A percentile compares a stretch with the other conserved stretches of the same genome.
Evolutionary conservation across 2,888 invertebrate species (phyloP).

Genomic region (Ormyrus thymus): DNA sequence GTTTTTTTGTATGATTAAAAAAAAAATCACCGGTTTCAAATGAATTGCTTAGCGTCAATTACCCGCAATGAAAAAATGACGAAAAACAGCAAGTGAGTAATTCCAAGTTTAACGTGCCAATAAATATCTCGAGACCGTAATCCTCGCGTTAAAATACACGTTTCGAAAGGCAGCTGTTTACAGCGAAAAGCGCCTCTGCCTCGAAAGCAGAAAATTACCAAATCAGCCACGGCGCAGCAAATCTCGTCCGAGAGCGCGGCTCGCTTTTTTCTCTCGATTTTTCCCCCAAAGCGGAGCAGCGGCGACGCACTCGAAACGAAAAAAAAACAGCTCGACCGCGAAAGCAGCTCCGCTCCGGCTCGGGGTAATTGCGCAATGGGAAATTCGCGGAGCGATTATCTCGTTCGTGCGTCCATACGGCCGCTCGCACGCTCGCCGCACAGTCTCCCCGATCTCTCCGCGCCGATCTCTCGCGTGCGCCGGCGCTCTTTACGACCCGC

Average conservation of each 20-base stretch:
- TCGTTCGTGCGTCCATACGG: not conserved
- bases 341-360: not conserved
- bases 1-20: too few relatives aligned
- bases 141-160: too few relatives aligned
- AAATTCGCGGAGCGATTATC: conserved; percentile 27
- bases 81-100: not conserved
- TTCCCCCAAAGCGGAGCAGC: too few relatives aligned
- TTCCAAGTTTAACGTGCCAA: not conserved
- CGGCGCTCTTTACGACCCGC: too few relatives aligned
- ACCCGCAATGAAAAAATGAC: not conserved
- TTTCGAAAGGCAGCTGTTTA: too few relatives aligned
- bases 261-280: not conserved
- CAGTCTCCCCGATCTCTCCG: not conserved
- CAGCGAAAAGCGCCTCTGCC: too few relatives aligned
- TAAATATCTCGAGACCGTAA: not conserved
- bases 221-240: not conserved
- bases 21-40: not conserved
- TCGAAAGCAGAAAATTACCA: too few relatives aligned
- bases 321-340: too few relatives aligned
- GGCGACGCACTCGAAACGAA: too few relatives aligned
- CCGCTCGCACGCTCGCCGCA: not conserved
- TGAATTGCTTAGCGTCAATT: conserved; percentile 1
- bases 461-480: not conserved
- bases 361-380: conserved; percentile 35
- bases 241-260: not conserved